Conservation (phyloP, 2,113 vertebrate species). For the Globicephala melas region DNA sequence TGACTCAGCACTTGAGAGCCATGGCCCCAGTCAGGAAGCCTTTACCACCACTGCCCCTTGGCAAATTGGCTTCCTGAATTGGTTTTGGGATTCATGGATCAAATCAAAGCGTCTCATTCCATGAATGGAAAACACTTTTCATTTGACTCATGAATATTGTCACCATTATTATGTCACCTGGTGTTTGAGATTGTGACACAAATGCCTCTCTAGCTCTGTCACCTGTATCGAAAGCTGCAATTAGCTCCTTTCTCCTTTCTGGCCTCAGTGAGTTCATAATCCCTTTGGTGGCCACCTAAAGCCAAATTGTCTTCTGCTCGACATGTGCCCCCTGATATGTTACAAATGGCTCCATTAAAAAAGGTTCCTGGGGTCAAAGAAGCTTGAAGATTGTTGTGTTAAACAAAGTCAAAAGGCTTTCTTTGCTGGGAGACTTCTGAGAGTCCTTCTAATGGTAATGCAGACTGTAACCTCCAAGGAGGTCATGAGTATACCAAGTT, state of each 20-base stretch:
- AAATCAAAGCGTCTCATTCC: not conserved
- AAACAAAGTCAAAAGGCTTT: not conserved
- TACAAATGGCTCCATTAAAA: not conserved
- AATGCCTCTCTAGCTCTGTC: not conserved
- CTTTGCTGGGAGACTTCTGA: not conserved
- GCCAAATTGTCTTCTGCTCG: not conserved
- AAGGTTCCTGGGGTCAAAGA: not conserved
- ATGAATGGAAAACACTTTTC: not conserved
- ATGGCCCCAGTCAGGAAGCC: not conserved
- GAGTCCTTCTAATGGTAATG: not conserved
- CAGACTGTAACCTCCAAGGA: not conserved
- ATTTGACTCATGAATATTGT: not conserved
- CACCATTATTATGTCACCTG: not conserved
- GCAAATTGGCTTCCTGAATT: not conserved
- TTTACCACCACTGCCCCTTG: not conserved
- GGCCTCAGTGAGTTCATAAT: not conserved
- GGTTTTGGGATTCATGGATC: not conserved
- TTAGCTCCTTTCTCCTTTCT: slow-evolving; percentile 13
- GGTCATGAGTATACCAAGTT: not conserved
- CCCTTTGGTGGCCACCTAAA: not conserved
- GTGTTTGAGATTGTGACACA: slow-evolving; percentile 23
- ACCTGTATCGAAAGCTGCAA: not conserved
- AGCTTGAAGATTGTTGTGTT: not conserved
- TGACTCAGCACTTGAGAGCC: not conserved
- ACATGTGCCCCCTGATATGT: not conserved